phyloP scores from a whole-genome alignment of 30 jellyfish, hydroid and myxozoan species.

The Cassiopea andromeda region DNA sequence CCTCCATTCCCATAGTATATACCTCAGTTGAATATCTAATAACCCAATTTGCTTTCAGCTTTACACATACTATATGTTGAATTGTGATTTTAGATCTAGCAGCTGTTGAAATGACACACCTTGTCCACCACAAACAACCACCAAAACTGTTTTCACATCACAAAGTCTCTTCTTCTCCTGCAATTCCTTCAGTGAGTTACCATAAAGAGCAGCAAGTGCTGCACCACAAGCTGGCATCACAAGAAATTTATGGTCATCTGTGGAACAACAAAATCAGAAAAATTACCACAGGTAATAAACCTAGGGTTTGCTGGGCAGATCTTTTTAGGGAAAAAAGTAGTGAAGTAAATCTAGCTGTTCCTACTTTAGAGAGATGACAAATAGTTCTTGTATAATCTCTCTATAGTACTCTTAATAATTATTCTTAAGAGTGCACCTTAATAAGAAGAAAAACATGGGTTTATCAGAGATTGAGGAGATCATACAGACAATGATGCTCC shows the following conservation, averaged over 20 bases:
- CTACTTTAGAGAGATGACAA: no score
- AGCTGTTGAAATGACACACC: conserved; percentile 50
- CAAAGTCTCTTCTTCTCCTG: conserved; percentile 36
- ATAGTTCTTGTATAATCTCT: no score
- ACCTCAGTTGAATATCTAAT: not conserved
- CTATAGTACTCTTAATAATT: no score
- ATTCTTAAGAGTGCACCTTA: not conserved
- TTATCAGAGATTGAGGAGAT: no score
- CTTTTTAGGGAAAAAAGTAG: no score
- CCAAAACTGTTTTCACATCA: conserved; percentile 58
- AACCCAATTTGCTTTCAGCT: not conserved
- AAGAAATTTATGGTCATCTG: conserved; percentile 83
- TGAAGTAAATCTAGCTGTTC: no score
- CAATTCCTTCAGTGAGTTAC: conserved; percentile 33
- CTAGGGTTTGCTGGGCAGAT: no score
- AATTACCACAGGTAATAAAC: not conserved
- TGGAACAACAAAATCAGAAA: not conserved
- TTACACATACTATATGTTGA: conserved; percentile 3
- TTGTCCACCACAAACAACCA: conserved; percentile 96
- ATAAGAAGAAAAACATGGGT: no score
- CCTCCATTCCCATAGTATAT: not conserved
- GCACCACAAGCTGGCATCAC: conserved; percentile 99
- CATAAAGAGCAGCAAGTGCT: conserved; percentile 82
- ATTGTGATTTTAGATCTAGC: conserved; percentile 35
- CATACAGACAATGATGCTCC: no score